Conservation (phyloP, 64 coral and sea anemone genomes). For the Acropora yongei region DNA sequence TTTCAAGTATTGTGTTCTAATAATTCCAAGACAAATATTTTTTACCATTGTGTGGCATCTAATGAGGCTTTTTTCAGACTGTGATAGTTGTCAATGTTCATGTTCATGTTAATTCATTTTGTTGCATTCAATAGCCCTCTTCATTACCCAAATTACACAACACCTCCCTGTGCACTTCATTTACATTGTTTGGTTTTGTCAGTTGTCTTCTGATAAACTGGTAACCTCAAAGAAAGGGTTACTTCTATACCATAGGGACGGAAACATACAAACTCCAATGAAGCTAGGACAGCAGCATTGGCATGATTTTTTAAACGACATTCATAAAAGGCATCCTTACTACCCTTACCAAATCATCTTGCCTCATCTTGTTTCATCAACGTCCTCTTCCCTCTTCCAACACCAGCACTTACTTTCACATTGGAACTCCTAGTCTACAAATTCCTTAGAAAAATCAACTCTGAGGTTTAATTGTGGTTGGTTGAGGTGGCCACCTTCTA, state of each 20-base stretch:
- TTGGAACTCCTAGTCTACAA: background rate
- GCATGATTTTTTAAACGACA: background rate
- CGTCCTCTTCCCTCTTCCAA: background rate
- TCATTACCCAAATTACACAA: background rate
- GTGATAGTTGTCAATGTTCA: no score
- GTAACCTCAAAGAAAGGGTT: slow-evolving; percentile 13
- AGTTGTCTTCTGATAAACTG: slow-evolving; percentile 1
- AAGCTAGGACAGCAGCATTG: background rate
- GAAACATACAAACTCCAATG: background rate
- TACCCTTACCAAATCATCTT: background rate
- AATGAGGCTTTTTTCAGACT: no score
- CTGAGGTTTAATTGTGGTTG: no score
- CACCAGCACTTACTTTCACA: slow-evolving; percentile 4
- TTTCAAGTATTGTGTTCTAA: no score
- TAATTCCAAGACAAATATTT: no score
- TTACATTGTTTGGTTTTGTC: slow-evolving; percentile 5
- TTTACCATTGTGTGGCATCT: no score
- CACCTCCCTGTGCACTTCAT: background rate
- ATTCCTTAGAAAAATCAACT: no score
- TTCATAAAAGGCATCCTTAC: background rate
- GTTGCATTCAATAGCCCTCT: no score
- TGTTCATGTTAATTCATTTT: no score
- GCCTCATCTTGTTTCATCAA: slow-evolving; percentile 6
- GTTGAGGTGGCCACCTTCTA: no score
- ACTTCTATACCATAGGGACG: background rate